Base-by-base conservation (phyloP, 2,113 vertebrate species). In the Rhabdomys dilectus region DNA sequence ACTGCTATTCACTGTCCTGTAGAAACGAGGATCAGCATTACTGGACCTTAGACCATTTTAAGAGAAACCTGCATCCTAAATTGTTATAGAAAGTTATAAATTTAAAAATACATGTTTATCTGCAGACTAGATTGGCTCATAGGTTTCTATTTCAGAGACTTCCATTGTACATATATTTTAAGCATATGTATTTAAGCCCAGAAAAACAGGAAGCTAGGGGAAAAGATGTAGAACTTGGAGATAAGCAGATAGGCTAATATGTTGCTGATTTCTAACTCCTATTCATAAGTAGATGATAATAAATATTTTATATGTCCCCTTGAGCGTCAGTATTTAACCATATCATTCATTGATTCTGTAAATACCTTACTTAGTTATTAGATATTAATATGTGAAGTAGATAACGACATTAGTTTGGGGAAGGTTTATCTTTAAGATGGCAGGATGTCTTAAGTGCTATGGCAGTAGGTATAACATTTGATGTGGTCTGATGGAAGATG, bases 181-280 rank as follows among this genome's bases (percentile, higher is more conserved):
- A 90, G 70, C 24, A 64, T 91, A 12, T 66, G 16, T 81, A 24
- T 31, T 93, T 95, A 93, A 97, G 85, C 88, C 76, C n/a, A 94
- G 91, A 86, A 97, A 88, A 90, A 6, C 76, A 24, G 45, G 56
- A 42, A 62, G 80, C 22, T 8, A 60, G 29, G 75, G 81, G 72
- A 89, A 34, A 96, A 80, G n/a, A 10, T 39, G 31, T 1, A 15
- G 13, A 64, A 58, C 76, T 9, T 72, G 11, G 24, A 81, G 93
- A 58, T 88, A 90, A 53, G 85, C 45, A 92, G 60, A 89, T 34
- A 64, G 42, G 45, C 34, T 51, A 64, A 56, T 88, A 64, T 45
- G 90, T 92, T 95, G 51, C 70, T 76, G 12, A 93, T 80, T 82
- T 82, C 89, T 64, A 53, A 64, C 39, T 89, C 31, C 34, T 12